phyloP scores from a whole-genome alignment of 1,140 invertebrate species.

The Phthorimaea operculella region DNA sequence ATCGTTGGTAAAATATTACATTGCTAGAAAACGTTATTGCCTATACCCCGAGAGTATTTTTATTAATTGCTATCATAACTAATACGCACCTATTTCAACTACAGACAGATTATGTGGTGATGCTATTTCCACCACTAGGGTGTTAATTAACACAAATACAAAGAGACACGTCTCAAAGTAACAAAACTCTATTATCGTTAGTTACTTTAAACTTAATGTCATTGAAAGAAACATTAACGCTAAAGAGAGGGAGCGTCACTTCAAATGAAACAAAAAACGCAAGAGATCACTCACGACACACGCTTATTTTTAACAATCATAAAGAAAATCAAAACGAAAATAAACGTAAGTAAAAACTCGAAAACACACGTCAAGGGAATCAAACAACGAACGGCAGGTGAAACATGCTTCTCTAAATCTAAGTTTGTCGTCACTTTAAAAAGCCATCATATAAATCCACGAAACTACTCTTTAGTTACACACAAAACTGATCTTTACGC shows the following conservation, averaged over 20 bases:
- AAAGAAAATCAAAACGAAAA: conserved; percentile 1
- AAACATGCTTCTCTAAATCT: conserved; percentile 29
- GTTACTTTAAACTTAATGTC: background rate
- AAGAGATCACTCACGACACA: background rate
- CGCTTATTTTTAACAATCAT: background rate
- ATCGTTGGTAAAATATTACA: too few relatives aligned
- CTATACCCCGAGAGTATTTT: too few relatives aligned
- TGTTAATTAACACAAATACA: too few relatives aligned
- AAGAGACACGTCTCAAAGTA: background rate
- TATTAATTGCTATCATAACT: too few relatives aligned
- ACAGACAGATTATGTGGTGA: too few relatives aligned
- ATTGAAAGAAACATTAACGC: background rate
- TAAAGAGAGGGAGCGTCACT: background rate
- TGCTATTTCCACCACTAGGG: too few relatives aligned
- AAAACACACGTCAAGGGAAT: background rate
- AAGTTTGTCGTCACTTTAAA: conserved; percentile 46
- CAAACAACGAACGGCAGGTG: conserved; percentile 35
- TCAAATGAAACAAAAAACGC: background rate
- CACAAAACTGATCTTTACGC: too few relatives aligned
- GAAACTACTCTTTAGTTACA: conserved; percentile 11
- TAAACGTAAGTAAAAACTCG: background rate
- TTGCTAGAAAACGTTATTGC: too few relatives aligned
- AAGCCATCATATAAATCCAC: conserved; percentile 32
- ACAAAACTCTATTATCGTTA: background rate
- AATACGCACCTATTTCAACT: too few relatives aligned